These are phyloP conservation scores for Sebastes matsubarae DNA, from an alignment of 2,797 vertebrate species.

Conservation along the genomic window DNA sequence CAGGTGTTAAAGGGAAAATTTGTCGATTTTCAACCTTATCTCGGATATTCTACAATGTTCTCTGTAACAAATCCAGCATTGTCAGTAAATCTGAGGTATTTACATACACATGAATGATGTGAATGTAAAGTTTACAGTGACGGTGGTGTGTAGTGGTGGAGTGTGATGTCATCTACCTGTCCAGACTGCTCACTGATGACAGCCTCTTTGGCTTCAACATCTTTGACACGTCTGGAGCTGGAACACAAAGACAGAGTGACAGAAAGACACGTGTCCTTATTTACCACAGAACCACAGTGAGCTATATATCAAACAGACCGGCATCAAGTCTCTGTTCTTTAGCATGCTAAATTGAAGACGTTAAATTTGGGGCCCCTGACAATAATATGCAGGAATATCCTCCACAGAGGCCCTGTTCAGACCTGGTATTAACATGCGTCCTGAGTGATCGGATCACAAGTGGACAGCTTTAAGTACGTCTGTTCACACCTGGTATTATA, in stretches of 20 bases:
- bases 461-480: too few species aligned
- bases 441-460: too few species aligned
- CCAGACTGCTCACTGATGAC: constrained; percentile 65
- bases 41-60: too few species aligned
- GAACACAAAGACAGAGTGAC: not conserved
- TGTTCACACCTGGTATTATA: too few species aligned
- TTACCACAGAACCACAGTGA: not conserved
- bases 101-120: not conserved
- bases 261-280: not conserved
- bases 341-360: not conserved
- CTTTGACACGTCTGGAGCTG: constrained; percentile 65
- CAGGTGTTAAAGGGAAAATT: not conserved
- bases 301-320: too few species aligned
- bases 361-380: not conserved
- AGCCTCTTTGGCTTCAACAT: constrained; percentile 71
- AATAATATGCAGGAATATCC: not conserved
- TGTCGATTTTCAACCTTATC: not conserved
- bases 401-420: not conserved
- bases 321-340: not conserved
- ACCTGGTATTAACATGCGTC: too few species aligned
- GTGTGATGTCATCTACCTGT: constrained; percentile 66
- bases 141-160: not conserved
- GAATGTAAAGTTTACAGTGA: not conserved
- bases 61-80: not conserved
- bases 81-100: not conserved